phyloP scores from a whole-genome alignment of 2,888 invertebrate genomes.

The Mycogona germanica region DNA sequence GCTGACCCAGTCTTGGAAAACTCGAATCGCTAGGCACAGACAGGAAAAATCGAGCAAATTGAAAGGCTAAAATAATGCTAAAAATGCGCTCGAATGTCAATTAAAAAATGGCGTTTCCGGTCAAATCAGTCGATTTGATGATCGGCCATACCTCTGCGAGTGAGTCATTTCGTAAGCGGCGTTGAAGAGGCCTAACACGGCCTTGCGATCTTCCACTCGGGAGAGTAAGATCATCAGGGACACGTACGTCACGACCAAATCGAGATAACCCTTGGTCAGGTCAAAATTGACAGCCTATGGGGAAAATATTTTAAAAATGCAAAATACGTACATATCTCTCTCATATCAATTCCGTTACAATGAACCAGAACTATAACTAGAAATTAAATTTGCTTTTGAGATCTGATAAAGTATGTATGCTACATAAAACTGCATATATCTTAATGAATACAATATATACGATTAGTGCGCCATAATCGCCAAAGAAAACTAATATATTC shows the following conservation, averaged over 20 bases:
- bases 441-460: background rate
- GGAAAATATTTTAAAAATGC: conserved; percentile 23
- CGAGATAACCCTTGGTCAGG: conserved; percentile 87
- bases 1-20: conserved; percentile 90
- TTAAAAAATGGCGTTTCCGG: background rate
- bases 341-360: background rate
- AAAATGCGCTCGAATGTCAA: background rate
- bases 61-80: background rate
- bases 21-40: conserved; percentile 53
- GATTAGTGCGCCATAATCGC: background rate
- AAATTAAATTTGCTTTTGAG: no score
- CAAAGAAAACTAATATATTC: background rate
- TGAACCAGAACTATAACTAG: background rate
- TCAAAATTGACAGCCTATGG: conserved; percentile 76
- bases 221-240: conserved; percentile 96
- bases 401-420: no score
- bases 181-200: conserved; percentile 92
- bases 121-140: conserved; percentile 3
- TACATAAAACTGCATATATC: no score
- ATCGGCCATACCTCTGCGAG: conserved; percentile 45
- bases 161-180: conserved; percentile 95
- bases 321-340: conserved; percentile 4
- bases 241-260: conserved; percentile 86
- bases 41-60: background rate
- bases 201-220: conserved; percentile 93